These are phyloP conservation scores for Sisyra nigra DNA, from an alignment of 2,888 invertebrate species.

Conservation along the genomic window DNA sequence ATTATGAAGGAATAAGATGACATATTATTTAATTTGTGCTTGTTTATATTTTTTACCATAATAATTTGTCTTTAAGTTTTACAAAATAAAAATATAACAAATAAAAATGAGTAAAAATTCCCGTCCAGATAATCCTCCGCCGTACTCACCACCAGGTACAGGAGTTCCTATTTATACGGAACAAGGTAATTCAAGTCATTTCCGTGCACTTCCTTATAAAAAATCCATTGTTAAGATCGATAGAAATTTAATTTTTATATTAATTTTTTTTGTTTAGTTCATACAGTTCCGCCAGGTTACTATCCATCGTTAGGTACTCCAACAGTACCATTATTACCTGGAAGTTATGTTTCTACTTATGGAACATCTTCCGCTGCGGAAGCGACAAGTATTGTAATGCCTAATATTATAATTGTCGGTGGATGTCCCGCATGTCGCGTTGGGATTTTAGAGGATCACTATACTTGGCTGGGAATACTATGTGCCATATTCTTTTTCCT, in stretches of 20 bases:
- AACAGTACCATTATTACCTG: constrained; percentile 11
- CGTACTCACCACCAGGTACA: constrained; percentile 1
- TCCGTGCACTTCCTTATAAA: neutral
- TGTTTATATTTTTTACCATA: too few species aligned
- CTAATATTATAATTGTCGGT: constrained; percentile 68
- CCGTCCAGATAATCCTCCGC: constrained; percentile 4
- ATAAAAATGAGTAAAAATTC: neutral
- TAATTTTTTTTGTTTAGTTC: constrained; percentile 8
- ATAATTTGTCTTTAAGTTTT: too few species aligned
- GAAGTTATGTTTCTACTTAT: constrained; percentile 31
- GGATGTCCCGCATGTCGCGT: constrained; percentile 82
- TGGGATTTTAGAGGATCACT: constrained; percentile 75
- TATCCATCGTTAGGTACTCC: constrained; percentile 12
- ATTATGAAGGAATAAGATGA: too few species aligned
- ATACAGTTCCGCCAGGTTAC: constrained; percentile 10
- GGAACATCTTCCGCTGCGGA: constrained; percentile 31
- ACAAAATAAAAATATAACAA: too few species aligned
- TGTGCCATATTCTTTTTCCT: constrained; percentile 82
- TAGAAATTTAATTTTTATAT: neutral
- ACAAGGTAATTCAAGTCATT: neutral
- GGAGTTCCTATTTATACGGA: neutral
- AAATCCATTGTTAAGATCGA: neutral
- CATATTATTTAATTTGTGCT: too few species aligned
- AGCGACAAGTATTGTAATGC: constrained; percentile 41
- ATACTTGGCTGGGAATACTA: constrained; percentile 65